Base-by-base conservation (phyloP, 1,140 invertebrate species). In the Neuroterus valhalla region DNA sequence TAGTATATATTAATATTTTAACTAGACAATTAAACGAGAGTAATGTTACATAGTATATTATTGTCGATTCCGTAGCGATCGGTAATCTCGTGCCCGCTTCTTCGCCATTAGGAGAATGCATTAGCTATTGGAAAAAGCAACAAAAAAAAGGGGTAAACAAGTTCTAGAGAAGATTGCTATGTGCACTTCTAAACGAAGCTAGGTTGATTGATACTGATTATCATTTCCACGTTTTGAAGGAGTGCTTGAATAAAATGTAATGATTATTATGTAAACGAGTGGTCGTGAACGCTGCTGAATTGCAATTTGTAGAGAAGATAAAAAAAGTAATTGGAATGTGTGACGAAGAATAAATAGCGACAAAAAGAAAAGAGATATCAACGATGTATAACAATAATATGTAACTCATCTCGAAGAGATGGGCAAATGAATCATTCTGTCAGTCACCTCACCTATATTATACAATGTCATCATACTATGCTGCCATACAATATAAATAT, bases 401-500 rank as follows among this genome's bases (percentile, higher is more conserved):
- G 77, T 72, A 74, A 70, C 70, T 71, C 74, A 71, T 78, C 76
- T 80, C 78, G 46, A 52, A 69, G 75, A 79, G 72, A 79, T 75
- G 79, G 76, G 68, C 43, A 66, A 81, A 81, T 75, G 79, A 85
- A 83, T 86, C 82, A 81, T 87, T 84, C 80, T 86, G 82, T 87
- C 87, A 86, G 83, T 86, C 86, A 86, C 83, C 84, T 85, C 84
- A 89, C 83, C 79, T 87, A 86, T 87, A 89, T 87, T 84, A 88
- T 87, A 90, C 80, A 88, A 86, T 86, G 84, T 88, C 86, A 87
- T 88, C 77, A 86, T 88, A 89, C 71, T 83, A 89, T 87, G 87
- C 89, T 89, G 87, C 87, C 88, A 89, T 88, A 87, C 80, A 85
- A 86, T 90, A 89, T 89, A 89, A 89, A 89, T 90, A 89, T 85